Base-by-base conservation (phyloP, 2,797 vertebrate species). In the Lepilemur ruficaudatus region DNA sequence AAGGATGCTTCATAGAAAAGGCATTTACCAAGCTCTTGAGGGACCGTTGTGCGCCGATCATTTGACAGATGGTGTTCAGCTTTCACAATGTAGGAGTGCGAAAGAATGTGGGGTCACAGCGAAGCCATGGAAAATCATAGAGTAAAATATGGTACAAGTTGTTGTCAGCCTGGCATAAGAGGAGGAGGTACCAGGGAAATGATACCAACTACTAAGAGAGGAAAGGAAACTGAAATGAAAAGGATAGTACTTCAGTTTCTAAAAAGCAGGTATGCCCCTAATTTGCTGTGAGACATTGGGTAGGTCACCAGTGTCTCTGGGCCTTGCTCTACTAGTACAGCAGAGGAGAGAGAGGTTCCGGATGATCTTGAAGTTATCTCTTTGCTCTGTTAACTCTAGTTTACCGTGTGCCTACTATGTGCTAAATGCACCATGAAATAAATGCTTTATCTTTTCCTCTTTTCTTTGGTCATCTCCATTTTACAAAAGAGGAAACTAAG, bases 21-120 rank as follows among this genome's bases (percentile, higher is more conserved):
- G 67, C 81, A 94, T 97, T 97, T 95, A 90, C 69, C 82, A 83
- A 97, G 86, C 76, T 95, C 86, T 96, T 88, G 41, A 96, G 87
- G 75, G 96, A 92, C 75, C 48, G 50, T 48, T 86, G 86, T 28
- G 9, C 67, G 48, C 89, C 41, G 80, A 94, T 96, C 87, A 79
- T 81, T 94, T 96, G 96, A 93, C 96, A 97, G 95, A 94, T 96
- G 96, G 86, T 57, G 28, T 84, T 96, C 52, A 48, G 95, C 57
- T 97, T 93, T 89, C 72, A 65, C 57, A 80, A 67, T 89, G 93
- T 92, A 88, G 91, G 93, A 96, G 94, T 96, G 89, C 11, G 57
- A 89, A 92, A 96, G 92, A 94, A 94, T 92, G 83, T 82, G 55
- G 80, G 96, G 96, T 96, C 95, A 92, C 89, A 52, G 22, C 5